Conservation (phyloP, 2,888 invertebrate genomes). For the Dryomyza anilis region DNA sequence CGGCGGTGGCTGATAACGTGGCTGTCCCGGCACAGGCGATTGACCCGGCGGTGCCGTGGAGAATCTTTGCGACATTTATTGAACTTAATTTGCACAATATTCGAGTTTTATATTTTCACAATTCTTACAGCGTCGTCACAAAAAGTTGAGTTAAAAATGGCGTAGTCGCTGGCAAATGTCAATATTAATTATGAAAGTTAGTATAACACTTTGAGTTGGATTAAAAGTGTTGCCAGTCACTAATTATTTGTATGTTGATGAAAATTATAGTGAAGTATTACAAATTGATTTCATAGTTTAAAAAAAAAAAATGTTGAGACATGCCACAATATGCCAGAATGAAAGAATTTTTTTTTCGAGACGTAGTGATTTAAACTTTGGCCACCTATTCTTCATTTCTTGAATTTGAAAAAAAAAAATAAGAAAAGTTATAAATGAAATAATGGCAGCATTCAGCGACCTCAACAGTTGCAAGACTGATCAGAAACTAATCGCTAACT, state of each 20-base stretch:
- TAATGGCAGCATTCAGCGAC: too few species aligned
- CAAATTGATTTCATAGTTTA: too few species aligned
- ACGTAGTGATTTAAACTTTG: neutral
- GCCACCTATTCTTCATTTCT: too few species aligned
- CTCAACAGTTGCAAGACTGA: too few species aligned
- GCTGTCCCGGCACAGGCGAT: constrained; percentile 53
- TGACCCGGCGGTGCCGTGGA: constrained; percentile 48
- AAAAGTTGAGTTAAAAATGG: constrained; percentile 10
- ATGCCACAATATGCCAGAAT: neutral
- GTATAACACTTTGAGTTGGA: constrained; percentile 2
- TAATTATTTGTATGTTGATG: neutral
- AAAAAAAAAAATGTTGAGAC: too few species aligned
- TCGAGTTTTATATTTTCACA: neutral
- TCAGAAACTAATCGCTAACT: too few species aligned
- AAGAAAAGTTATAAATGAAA: too few species aligned
- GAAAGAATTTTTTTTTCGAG: neutral
- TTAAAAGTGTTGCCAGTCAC: neutral
- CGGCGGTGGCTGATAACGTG: constrained; percentile 56
- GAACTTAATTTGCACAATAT: constrained; percentile 12
- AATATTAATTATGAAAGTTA: constrained; percentile 1
- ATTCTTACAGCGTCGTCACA: neutral
- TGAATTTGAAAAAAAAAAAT: too few species aligned
- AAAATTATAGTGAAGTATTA: too few species aligned
- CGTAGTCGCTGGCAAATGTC: neutral
- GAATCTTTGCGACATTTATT: constrained; percentile 55